Percentiles rank a stretch among this genome's conserved stretches.
These are phyloP conservation scores for Ailuropoda melanoleuca DNA, from an alignment of 2,113 vertebrate genomes.

Conservation along the genomic window DNA sequence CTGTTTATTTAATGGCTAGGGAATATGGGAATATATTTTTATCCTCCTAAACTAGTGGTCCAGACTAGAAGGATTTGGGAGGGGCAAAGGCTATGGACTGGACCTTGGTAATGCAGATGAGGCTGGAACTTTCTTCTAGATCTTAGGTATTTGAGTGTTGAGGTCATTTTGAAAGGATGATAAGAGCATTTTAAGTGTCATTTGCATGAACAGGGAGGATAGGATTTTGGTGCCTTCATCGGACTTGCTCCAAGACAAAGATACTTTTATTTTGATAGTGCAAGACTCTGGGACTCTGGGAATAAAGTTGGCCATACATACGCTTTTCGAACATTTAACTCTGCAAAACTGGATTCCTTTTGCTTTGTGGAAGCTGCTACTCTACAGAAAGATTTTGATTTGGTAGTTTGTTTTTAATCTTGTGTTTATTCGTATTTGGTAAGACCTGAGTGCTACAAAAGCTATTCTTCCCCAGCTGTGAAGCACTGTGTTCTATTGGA, in stretches of 20 bases:
- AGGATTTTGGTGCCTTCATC: constrained; percentile 48
- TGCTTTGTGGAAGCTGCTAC: constrained; percentile 9
- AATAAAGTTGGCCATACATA: not conserved
- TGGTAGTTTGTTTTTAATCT: not conserved
- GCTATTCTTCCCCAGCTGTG: not conserved
- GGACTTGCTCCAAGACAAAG: not conserved
- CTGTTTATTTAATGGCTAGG: not conserved
- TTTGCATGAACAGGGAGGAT: not conserved
- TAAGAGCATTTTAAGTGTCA: not conserved
- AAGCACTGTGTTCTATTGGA: not conserved
- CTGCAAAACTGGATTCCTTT: not conserved
- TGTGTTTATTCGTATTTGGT: constrained; percentile 44
- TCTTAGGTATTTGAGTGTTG: not conserved
- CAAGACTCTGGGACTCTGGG: not conserved
- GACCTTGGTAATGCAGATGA: not conserved
- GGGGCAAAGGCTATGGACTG: not conserved
- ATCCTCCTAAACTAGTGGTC: not conserved
- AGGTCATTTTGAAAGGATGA: not conserved
- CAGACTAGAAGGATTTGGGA: not conserved
- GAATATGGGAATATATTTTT: not conserved
- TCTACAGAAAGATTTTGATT: not conserved
- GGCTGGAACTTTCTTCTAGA: not conserved
- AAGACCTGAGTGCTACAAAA: not conserved
- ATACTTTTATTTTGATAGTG: constrained; percentile 26
- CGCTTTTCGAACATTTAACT: not conserved